Evolutionary conservation across 2,113 vertebrate species (phyloP).

Genomic region (Setophaga coronata): DNA sequence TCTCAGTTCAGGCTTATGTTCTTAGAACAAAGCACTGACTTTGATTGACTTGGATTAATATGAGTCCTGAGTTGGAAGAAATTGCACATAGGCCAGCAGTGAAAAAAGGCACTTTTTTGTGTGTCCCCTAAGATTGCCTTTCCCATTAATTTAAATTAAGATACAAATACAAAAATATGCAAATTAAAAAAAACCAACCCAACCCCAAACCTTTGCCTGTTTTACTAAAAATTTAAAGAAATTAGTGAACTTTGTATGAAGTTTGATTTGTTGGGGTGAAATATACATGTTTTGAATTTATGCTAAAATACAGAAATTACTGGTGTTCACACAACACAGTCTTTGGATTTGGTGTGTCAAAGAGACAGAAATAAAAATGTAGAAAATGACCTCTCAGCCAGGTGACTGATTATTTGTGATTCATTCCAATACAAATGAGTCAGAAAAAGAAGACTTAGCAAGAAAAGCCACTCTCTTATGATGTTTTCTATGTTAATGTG

Average conservation of each 20-base stretch:
- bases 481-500: neutral
- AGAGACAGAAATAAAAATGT: neutral
- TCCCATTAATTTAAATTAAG: neutral
- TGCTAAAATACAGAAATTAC: neutral
- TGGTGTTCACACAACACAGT: neutral
- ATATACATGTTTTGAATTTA: neutral
- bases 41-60: neutral
- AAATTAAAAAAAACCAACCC: neutral
- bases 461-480: neutral
- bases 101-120: neutral
- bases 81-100: neutral
- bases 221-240: neutral
- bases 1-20: neutral
- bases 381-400: neutral
- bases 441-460: neutral
- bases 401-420: neutral
- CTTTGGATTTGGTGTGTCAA: neutral
- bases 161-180: neutral
- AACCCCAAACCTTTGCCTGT: neutral
- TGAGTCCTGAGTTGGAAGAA: neutral
- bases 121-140: neutral
- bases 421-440: neutral
- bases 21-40: neutral
- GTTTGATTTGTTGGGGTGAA: neutral
- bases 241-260: accelerated